These are phyloP conservation scores for Psilanteris sp. DNA, from an alignment of 1,140 invertebrate species.

Conservation along the genomic window DNA sequence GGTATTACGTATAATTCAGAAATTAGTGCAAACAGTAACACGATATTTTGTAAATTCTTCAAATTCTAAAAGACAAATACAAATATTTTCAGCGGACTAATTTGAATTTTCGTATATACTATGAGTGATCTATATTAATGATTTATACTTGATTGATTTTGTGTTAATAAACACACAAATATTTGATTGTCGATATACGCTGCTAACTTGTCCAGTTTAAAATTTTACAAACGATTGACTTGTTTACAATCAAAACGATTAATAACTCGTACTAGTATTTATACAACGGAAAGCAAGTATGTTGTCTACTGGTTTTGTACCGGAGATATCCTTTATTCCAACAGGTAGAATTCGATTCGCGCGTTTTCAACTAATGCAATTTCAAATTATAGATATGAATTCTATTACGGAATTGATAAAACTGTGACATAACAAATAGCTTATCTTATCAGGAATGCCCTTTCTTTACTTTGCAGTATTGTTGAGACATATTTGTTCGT, in stretches of 20 bases:
- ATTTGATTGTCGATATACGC: not conserved
- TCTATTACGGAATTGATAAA: conserved; percentile 30
- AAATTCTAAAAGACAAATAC: too few relatives aligned
- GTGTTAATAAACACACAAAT: not conserved
- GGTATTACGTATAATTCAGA: too few relatives aligned
- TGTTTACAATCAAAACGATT: conserved; percentile 6
- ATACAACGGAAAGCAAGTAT: conserved; percentile 1
- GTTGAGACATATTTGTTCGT: too few relatives aligned
- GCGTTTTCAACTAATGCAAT: not conserved
- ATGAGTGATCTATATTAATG: too few relatives aligned
- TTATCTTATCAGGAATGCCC: conserved; percentile 1
- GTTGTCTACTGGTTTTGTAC: conserved; percentile 10
- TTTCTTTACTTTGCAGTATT: too few relatives aligned
- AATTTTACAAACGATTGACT: conserved; percentile 1
- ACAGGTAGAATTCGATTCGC: conserved; percentile 28
- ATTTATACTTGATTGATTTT: too few relatives aligned
- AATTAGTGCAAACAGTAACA: too few relatives aligned
- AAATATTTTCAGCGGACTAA: too few relatives aligned
- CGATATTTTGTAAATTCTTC: too few relatives aligned
- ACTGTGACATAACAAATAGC: conserved; percentile 36
- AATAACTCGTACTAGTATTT: too few relatives aligned
- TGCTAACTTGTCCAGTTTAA: not conserved
- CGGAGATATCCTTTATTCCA: conserved; percentile 8
- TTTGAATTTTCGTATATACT: too few relatives aligned
- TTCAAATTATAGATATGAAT: not conserved